phyloP scores from a whole-genome alignment of 2,113 vertebrate genomes.

The Trogon surrucura region DNA sequence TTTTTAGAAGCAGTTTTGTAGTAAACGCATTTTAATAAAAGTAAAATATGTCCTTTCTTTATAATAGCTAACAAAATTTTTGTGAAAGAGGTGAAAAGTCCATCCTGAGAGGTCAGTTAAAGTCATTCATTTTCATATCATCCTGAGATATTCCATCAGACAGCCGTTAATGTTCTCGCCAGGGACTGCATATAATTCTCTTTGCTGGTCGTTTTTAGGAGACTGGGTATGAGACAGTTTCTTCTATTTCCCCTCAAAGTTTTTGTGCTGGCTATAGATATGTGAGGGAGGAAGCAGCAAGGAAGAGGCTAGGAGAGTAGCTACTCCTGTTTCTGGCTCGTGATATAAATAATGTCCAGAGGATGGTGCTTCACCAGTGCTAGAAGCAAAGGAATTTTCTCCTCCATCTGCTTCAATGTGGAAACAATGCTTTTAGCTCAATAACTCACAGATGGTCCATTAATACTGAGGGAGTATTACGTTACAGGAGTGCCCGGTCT shows the following conservation, averaged over 20 bases:
- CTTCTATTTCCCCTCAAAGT: background rate
- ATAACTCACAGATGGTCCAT: background rate
- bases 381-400: background rate
- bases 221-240: background rate
- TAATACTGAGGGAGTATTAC: background rate
- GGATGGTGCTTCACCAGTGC: background rate
- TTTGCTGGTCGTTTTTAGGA: background rate
- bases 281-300: background rate
- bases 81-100: background rate
- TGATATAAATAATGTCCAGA: background rate
- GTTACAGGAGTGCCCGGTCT: background rate
- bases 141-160: background rate
- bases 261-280: background rate
- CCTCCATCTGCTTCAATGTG: background rate
- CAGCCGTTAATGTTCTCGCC: background rate
- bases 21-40: background rate
- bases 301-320: background rate
- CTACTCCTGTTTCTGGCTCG: background rate
- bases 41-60: background rate
- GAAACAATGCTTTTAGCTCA: background rate
- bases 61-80: background rate
- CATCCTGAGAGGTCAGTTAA: background rate
- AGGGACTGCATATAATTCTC: background rate
- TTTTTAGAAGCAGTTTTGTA: background rate
- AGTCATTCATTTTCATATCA: background rate